These are phyloP conservation scores for Chromobotia macracanthus DNA, from an alignment of 2,797 vertebrate genomes.

Conservation along the genomic window DNA sequence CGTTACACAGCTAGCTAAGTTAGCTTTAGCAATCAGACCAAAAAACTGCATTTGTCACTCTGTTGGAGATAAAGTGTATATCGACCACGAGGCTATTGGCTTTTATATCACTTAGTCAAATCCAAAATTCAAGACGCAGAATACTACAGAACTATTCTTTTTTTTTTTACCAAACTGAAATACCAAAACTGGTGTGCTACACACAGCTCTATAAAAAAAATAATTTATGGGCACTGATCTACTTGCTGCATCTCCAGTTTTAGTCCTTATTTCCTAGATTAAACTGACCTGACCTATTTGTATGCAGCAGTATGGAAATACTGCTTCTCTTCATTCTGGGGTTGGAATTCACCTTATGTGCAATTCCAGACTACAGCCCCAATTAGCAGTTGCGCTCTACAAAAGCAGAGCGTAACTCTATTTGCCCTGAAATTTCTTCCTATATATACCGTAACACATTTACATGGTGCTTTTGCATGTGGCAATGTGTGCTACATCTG, in stretches of 20 bases:
- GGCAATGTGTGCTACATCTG: conserved; percentile 48
- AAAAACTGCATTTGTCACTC: not conserved
- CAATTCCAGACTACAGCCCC: conserved; percentile 14
- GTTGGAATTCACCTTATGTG: conserved; percentile 23
- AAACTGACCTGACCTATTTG: conserved; percentile 28
- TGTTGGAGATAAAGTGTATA: too few relatives aligned
- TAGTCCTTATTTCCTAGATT: conserved; percentile 4
- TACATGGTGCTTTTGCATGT: conserved; percentile 32
- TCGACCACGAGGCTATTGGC: not conserved
- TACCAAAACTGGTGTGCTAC: not conserved
- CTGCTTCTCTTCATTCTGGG: not conserved
- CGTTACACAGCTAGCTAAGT: too few relatives aligned
- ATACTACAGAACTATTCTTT: not conserved
- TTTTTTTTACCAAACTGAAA: not conserved
- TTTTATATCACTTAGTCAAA: not conserved
- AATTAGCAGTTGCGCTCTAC: not conserved
- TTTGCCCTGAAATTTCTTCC: conserved; percentile 27
- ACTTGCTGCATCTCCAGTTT: conserved; percentile 19
- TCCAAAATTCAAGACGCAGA: not conserved
- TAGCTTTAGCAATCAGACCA: not conserved
- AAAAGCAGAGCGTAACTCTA: conserved; percentile 11
- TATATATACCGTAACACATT: conserved; percentile 7
- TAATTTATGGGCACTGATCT: not conserved
- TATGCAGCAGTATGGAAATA: conserved; percentile 22
- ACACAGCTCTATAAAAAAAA: conserved; percentile 14